Evolutionary conservation across 2,888 invertebrate genomes (phyloP).

Genomic region (Steinernema carpocapsae): DNA sequence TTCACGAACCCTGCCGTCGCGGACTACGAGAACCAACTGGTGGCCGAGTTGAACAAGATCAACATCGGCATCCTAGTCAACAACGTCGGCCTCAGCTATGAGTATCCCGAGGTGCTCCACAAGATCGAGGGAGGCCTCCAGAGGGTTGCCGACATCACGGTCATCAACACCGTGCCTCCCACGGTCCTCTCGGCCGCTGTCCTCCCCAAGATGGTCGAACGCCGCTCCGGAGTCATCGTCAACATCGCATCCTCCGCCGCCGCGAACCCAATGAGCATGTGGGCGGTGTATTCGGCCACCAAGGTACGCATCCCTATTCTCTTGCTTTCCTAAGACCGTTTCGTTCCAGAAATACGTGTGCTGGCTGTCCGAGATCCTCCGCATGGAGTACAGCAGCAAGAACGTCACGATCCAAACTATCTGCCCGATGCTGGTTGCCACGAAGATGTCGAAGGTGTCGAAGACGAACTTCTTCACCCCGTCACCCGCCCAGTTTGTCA

Average conservation of each 20-base stretch:
- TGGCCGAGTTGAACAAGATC: slow-evolving; percentile 56
- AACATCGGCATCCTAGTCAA: slow-evolving; percentile 75
- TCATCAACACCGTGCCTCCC: slow-evolving; percentile 81
- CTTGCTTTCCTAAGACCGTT: neutral
- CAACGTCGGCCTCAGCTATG: slow-evolving; percentile 87
- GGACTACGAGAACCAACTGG: slow-evolving; percentile 57
- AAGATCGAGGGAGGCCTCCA: slow-evolving; percentile 60
- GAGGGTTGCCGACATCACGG: slow-evolving; percentile 73
- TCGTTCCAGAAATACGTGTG: slow-evolving; percentile 61
- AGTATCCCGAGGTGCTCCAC: slow-evolving; percentile 77
- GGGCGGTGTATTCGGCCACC: slow-evolving; percentile 82
- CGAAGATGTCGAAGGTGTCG: slow-evolving; percentile 63
- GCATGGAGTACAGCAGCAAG: slow-evolving; percentile 69
- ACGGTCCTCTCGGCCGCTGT: slow-evolving; percentile 84
- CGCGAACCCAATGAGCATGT: slow-evolving; percentile 76
- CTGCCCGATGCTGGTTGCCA: slow-evolving; percentile 64
- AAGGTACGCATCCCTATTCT: slow-evolving; percentile 75
- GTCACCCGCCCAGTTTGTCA: slow-evolving; percentile 49
- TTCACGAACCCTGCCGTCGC: slow-evolving; percentile 56
- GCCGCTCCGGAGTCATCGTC: slow-evolving; percentile 83
- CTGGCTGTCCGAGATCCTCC: slow-evolving; percentile 67
- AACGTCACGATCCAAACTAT: slow-evolving; percentile 69
- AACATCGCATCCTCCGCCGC: slow-evolving; percentile 87
- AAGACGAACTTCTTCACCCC: slow-evolving; percentile 59
- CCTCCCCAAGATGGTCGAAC: slow-evolving; percentile 83